phyloP scores from a whole-genome alignment of 2,113 vertebrate genomes.

The Tylochromis polylepis region DNA sequence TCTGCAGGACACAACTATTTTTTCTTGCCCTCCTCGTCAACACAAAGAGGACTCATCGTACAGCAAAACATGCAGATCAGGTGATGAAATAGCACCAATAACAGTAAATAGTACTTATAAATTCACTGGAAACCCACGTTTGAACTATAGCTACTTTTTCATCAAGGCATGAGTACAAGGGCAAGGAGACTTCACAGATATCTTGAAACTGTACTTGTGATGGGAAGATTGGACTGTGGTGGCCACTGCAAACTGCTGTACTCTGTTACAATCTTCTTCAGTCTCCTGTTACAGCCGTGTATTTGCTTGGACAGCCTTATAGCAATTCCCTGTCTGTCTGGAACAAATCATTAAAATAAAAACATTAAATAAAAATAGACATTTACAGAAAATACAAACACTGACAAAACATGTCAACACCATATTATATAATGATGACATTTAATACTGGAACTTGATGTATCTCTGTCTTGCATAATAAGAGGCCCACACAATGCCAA shows the following conservation, averaged over 20 bases:
- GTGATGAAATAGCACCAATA: not conserved
- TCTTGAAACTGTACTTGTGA: not conserved
- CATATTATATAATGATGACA: no score
- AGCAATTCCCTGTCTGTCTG: not conserved
- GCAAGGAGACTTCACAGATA: not conserved
- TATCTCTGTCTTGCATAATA: no score
- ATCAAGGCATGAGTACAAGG: not conserved
- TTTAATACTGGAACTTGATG: no score
- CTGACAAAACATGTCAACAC: no score
- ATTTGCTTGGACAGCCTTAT: not conserved
- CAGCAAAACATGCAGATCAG: not conserved
- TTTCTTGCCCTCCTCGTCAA: not conserved
- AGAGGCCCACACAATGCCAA: no score
- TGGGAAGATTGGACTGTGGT: not conserved
- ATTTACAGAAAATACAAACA: no score
- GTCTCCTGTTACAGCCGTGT: not conserved
- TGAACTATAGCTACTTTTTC: not conserved
- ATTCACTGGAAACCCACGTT: not conserved
- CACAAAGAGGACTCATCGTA: not conserved
- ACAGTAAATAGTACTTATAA: rapidly evolving
- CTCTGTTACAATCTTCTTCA: not conserved
- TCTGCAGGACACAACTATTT: rapidly evolving
- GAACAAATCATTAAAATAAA: not conserved
- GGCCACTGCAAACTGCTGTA: not conserved
- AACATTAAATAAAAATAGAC: no score